Conservation (phyloP, 2,113 vertebrate genomes). For the Elgaria multicarinata region DNA sequence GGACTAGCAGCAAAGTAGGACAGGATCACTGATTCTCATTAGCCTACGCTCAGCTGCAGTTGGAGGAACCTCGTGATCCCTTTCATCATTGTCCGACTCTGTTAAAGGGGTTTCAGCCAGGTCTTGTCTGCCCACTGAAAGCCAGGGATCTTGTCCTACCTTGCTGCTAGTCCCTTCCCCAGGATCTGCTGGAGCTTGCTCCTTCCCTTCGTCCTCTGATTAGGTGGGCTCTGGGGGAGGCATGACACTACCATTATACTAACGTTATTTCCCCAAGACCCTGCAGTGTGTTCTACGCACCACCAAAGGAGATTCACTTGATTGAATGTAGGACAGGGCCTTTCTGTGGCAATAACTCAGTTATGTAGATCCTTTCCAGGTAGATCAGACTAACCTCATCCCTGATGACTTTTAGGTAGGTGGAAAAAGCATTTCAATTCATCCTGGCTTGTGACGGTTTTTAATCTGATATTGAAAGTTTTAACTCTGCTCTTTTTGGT, state of each 20-base stretch:
- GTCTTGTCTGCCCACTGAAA: too few relatives aligned
- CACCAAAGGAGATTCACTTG: neutral
- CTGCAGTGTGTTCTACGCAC: neutral
- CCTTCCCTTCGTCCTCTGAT: too few relatives aligned
- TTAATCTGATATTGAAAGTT: neutral
- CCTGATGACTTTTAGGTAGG: neutral
- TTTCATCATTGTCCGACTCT: too few relatives aligned
- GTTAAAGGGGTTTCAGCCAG: too few relatives aligned
- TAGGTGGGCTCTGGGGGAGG: too few relatives aligned
- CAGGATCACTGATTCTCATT: too few relatives aligned
- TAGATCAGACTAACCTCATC: neutral
- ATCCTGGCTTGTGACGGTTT: neutral
- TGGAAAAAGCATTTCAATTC: neutral
- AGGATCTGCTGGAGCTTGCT: too few relatives aligned
- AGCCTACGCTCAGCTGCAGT: too few relatives aligned
- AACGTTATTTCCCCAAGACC: neutral
- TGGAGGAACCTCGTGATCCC: too few relatives aligned
- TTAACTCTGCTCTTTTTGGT: neutral
- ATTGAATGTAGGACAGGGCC: neutral
- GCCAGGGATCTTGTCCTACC: too few relatives aligned
- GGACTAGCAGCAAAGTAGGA: too few relatives aligned
- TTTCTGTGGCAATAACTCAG: neutral
- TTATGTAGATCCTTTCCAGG: neutral
- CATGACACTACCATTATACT: fast-evolving
- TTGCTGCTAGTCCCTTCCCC: too few relatives aligned